Evolutionary conservation across 1,140 invertebrate species (phyloP).

Genomic region (Papilio glaucus): DNA sequence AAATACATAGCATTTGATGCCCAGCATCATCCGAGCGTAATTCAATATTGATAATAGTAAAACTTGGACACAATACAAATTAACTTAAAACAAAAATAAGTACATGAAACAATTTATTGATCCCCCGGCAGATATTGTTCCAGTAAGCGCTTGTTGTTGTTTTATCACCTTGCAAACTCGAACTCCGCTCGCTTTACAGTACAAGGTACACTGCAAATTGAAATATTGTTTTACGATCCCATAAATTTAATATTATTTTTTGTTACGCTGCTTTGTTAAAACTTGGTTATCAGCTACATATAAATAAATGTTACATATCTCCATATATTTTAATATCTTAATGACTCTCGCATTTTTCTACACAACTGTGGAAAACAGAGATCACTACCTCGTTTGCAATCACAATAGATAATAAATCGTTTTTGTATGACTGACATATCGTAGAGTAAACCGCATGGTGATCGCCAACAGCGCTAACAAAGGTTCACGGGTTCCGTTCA

Average conservation of each 20-base stretch:
- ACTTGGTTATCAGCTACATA: not conserved
- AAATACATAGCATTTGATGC: too few species aligned
- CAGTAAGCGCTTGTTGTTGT: not conserved
- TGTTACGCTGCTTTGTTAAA: not conserved
- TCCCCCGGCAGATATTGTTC: not conserved
- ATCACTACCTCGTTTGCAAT: too few species aligned
- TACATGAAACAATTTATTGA: not conserved
- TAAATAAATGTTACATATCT: not conserved
- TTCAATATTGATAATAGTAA: not conserved
- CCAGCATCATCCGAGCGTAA: not conserved
- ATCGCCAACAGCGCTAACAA: too few species aligned
- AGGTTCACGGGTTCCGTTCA: too few species aligned
- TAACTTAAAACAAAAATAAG: not conserved
- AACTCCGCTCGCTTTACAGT: not conserved
- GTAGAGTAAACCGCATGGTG: too few species aligned
- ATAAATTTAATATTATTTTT: conserved; percentile 9
- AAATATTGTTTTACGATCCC: conserved; percentile 3
- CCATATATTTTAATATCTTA: not conserved
- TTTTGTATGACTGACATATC: too few species aligned
- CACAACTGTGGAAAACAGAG: too few species aligned
- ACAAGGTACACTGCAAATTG: conserved; percentile 6
- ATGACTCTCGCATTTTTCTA: too few species aligned
- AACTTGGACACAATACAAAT: not conserved
- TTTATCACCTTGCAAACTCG: conserved; percentile 21
- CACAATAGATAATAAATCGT: too few species aligned